Evolutionary conservation across 2,113 vertebrate species (phyloP).

Genomic region (Tyrannus savana): DNA sequence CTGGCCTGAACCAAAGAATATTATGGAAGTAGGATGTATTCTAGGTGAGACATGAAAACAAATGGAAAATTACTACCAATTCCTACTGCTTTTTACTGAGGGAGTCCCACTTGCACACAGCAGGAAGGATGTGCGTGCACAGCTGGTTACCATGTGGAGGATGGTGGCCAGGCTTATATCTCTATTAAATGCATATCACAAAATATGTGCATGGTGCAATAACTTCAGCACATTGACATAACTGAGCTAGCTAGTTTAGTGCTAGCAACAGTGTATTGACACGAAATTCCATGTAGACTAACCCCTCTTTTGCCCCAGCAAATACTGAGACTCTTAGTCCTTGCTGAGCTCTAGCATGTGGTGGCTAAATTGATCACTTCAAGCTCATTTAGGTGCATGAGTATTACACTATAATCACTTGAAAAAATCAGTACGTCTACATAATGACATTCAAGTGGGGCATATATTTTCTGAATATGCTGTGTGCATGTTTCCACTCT

Average conservation of each 20-base stretch:
- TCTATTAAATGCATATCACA: not conserved
- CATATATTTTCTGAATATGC: not conserved
- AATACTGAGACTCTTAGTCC: not conserved
- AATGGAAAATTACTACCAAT: not conserved
- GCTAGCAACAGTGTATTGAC: not conserved
- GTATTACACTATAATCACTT: not conserved
- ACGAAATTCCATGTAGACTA: not conserved
- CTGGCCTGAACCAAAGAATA: not conserved
- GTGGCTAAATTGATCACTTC: not conserved
- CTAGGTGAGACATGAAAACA: not conserved
- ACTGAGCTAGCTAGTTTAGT: not conserved
- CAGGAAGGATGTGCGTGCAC: rapidly evolving
- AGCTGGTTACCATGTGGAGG: not conserved
- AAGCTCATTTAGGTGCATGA: not conserved
- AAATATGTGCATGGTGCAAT: not conserved
- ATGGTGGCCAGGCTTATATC: not conserved
- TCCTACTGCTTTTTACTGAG: not conserved
- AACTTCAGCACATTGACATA: not conserved
- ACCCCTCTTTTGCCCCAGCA: not conserved
- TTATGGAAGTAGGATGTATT: not conserved
- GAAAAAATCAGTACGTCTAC: not conserved
- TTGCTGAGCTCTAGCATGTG: not conserved
- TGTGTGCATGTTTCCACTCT: not conserved
- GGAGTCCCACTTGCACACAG: not conserved
- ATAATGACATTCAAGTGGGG: not conserved